Evolutionary conservation across 2,888 invertebrate species (phyloP), one percentile per base, ranked within the genome.

Genomic region (Eutolmus rufibarbis): DNA sequence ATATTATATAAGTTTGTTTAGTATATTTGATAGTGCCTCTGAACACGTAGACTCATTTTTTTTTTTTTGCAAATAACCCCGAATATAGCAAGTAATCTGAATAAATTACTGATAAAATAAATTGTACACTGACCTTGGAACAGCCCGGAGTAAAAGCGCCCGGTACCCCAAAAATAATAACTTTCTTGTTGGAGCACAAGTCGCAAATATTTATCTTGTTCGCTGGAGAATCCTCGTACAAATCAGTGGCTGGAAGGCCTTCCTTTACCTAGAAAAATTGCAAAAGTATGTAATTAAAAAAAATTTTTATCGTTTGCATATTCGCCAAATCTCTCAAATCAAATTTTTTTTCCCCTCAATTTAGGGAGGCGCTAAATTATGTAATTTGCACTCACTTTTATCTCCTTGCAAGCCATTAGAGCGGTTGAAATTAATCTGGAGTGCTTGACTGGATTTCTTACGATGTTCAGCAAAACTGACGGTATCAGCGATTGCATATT

Each of bases 101-200:
- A 82, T 46, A 56, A 43, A 40, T 46, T 79, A 46, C n/a, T n/a
- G 51, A 51, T 51, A 51, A n/a, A 19, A 51, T n/a, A 40, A 40
- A n/a, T 43, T 9, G 5, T 37, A 16, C 82, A 89, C 89, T 90
- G 91, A 96, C 96, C 94, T 96, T 96, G 0, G 97, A 97, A 91
- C 98, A 98, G 7, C 97, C 97, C 8, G 98, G 98, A 1, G 98
- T 98, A 91, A 98, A 98, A 3, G 98, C 98, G 8, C 98, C 98
- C 19, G 98, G 98, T 12, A 98, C 98, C 31, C 96, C 98, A 91
- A 98, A 97, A 87, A 98, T 92, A 12, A 98, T 94, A 0, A 97
- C 94, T 91, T 97, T 98, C 91, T 97, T 98, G 23, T 96, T 96
- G 56, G 94, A 92, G 86, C 95, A 94, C 87, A 96, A 92, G 19